Evolutionary conservation across 2,113 vertebrate genomes (phyloP), one percentile per base, ranked within the genome.

Genomic region (Felis catus): DNA sequence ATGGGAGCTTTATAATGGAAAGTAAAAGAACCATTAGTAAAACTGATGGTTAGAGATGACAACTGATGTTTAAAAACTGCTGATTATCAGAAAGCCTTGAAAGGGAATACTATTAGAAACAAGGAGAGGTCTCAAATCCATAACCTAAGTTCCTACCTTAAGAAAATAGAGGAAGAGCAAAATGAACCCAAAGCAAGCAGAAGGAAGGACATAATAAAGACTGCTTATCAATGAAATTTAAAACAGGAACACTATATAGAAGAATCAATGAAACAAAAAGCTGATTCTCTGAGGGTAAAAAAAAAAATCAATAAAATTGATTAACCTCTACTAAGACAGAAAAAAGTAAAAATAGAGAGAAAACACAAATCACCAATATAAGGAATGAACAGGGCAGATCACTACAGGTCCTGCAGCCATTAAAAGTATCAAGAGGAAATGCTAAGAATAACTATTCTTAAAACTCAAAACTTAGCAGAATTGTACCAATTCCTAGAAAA

Each of bases 291-390:
- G 23, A 29, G 3, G 81, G 31, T 45, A 45, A 48, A 74, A 92
- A 36, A 36, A 36, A 94, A 74, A 94, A 83, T 84, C 48, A 83
- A 48, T 91, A 86, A 92, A 92, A 83, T 83, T 97, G 91, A 93
- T 61, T 94, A 94, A 94, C 16, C 51, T 95, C 45, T 80, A 96
- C 10, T 14, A 95, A 91, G 63, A 61, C 33, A 65, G 61, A 84
- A 80, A 95, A 93, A 58, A 41, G 41, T 79, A 51, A 85, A 96
- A 91, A 76, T 4, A 55, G 53, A 84, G 41, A 92, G 41, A 92
- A 95, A 93, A 73, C 29, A 73, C 41, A 93, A 95, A 70, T 91
- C 36, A 91, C 16, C 89, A 95, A n/a, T 41, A 87, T 33, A 27
- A 93, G 27, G 33, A 68, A 83, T 79, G n/a, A 91, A 91, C 53